Conservation (phyloP, 1,140 invertebrate species). For the Acromyrmex heyeri region DNA sequence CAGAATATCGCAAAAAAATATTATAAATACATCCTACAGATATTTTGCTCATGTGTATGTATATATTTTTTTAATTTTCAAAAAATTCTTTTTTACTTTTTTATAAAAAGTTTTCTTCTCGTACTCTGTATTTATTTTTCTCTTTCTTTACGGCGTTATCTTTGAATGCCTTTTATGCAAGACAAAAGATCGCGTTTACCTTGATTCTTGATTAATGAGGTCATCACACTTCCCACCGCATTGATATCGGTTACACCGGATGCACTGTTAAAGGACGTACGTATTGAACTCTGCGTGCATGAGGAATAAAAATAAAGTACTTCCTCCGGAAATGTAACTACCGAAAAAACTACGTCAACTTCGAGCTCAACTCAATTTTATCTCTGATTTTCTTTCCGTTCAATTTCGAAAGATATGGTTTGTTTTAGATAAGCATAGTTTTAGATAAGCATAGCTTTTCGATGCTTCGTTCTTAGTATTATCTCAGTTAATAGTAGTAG, state of each 20-base stretch:
- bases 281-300: conserved; percentile 19
- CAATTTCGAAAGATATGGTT: not conserved
- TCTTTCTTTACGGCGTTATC: not conserved
- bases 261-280: conserved; percentile 43
- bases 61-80: not conserved
- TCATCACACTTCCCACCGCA: conserved; percentile 37
- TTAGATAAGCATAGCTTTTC: not conserved
- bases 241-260: conserved; percentile 54
- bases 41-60: not conserved
- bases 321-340: conserved; percentile 6
- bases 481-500: too few species aligned
- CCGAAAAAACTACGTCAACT: not conserved
- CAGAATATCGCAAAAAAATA: not conserved
- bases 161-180: not conserved
- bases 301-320: conserved; percentile 23
- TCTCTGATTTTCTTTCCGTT: not conserved
- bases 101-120: not conserved
- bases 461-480: not conserved
- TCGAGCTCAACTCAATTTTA: not conserved
- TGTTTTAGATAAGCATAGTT: not conserved
- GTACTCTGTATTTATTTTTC: not conserved
- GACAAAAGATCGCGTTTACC: conserved; percentile 30
- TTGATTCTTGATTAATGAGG: conserved; percentile 55
- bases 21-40: not conserved
- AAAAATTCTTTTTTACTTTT: not conserved